Percentiles rank a stretch among this genome's conserved stretches.
Evolutionary conservation across 2,888 invertebrate species (phyloP).

Genomic region (Eupithecia subumbrata): DNA sequence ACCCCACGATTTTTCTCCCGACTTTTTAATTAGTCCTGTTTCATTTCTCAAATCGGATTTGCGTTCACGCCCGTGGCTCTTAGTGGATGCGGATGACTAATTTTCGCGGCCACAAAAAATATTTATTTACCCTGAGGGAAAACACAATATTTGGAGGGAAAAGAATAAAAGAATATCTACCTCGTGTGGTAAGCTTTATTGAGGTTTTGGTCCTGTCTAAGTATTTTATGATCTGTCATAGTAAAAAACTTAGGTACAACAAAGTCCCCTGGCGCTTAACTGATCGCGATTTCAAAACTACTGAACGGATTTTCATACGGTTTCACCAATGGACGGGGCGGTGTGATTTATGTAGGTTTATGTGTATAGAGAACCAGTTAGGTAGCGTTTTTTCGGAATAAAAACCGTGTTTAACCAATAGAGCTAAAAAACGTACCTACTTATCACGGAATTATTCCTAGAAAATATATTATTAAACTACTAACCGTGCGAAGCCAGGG

Average conservation of each 20-base stretch:
- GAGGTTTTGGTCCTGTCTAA: slow-evolving; percentile 9
- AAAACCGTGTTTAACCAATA: too few relatives aligned
- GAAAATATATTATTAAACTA: background rate
- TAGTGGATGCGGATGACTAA: slow-evolving; percentile 67
- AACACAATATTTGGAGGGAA: slow-evolving; percentile 14
- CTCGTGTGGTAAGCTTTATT: slow-evolving; percentile 21
- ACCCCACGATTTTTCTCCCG: slow-evolving; percentile 63
- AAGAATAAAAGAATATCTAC: slow-evolving; percentile 10
- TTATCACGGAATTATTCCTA: background rate
- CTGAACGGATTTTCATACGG: too few relatives aligned
- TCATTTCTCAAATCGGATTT: slow-evolving; percentile 78
- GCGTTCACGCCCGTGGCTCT: slow-evolving; percentile 69
- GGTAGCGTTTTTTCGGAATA: background rate
- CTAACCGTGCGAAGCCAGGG: background rate
- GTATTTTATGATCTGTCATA: background rate
- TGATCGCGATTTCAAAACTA: background rate
- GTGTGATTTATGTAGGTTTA: background rate
- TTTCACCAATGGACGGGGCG: too few relatives aligned
- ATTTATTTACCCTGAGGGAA: slow-evolving; percentile 29
- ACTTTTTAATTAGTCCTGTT: slow-evolving; percentile 75
- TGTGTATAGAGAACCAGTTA: background rate
- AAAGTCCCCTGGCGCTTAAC: background rate
- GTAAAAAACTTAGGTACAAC: background rate
- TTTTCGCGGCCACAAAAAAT: slow-evolving; percentile 57
- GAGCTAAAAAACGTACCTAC: too few relatives aligned